Base-by-base conservation (phyloP, 2,113 vertebrate genomes). In the Etia nguti region DNA sequence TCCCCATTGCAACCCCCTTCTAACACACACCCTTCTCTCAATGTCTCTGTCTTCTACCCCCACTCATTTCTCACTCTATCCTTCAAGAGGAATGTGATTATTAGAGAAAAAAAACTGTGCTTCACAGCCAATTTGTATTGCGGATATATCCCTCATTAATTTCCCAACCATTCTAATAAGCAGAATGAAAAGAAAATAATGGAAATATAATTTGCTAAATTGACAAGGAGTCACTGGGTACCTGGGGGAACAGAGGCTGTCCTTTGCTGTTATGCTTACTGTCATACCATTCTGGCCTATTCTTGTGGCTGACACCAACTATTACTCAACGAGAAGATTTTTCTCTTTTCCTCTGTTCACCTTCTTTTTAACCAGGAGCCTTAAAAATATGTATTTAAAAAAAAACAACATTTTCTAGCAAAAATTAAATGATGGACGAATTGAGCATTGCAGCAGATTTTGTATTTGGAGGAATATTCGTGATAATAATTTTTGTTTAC, bases 151-250 rank as follows among this genome's bases (percentile, higher is more conserved):
- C 88, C 90, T 93, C 92, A 94, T 95, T 95, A 93, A 95, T 93
- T 92, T 91, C 82, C 20, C 77, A 88, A 92, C 79, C 59, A 92
- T 94, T 93, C 84, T 94, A 94, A 92, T 94, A 94, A 95, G 85
- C 85, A 88, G 73, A 83, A 93, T 93, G 88, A 94, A 94, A 94
- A 92, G 87, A 92, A 94, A 94, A 94, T 91, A 91, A 93, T 94
- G 85, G 68, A 91, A 93, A 91, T 94, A 86, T 89, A 93, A 95
- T 95, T 94, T 92, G 68, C 83, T 87, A 92, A 95, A 93, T 79
- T 94, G 91, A 91, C 90, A 89, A 89, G 88, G 85, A 94, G 55
- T 81, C 82, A 91, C 68, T 57, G 81, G 81, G 84, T 86, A 93
- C 90, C 93, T 92, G 80, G 20, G 82, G 90, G 86, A 90, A 85